Base-by-base conservation (phyloP, 2,888 invertebrate species). In the Anoplius nigerrimus region DNA sequence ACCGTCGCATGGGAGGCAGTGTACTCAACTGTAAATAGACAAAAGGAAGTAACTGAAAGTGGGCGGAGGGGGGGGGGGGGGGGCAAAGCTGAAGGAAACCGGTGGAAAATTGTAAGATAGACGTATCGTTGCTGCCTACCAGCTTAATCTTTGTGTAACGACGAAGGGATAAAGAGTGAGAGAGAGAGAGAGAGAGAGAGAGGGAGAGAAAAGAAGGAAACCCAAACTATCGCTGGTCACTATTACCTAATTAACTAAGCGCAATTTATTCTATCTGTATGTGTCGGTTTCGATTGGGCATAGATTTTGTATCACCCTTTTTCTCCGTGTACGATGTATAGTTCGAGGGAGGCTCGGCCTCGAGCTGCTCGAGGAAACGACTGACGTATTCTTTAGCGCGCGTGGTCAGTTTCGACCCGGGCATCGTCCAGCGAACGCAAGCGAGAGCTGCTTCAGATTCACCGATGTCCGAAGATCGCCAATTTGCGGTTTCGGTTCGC, bases 221-320 rank as follows among this genome's bases (percentile, higher is more conserved):
- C 62, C 53, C 64, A 56, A 58, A 66, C 68, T 53, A 53, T 24
- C 15, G 15, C 21, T 53, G 21, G 21, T 20, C n/a, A 24, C 22
- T 48, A 48, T 48, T 48, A 48, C 18, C n/a, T 18, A 48, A 48
- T 48, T 48, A 48, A 48, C 18, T 48, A 48, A 82, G 79, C 77
- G 73, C 80, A 82, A 75, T 84, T 84, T 81, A 79, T 78, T 80
- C 82, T 78, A 78, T 86, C 82, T 86, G 82, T 85, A 82, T 76
- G 83, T 84, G 83, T 82, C 80, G 75, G 76, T 83, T 82, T 81
- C 75, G 76, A 84, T 84, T 84, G 80, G 76, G 78, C 81, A 82
- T 84, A 85, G 84, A 85, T 86, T 86, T 86, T 86, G 80, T 86
- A 86, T 86, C 77, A 80, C 72, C 75, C 78, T 78, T 76, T 76